Percentiles rank a stretch among this genome's conserved stretches.
Conservation (phyloP, 2,797 vertebrate genomes). For the Geotrypetes seraphini region DNA sequence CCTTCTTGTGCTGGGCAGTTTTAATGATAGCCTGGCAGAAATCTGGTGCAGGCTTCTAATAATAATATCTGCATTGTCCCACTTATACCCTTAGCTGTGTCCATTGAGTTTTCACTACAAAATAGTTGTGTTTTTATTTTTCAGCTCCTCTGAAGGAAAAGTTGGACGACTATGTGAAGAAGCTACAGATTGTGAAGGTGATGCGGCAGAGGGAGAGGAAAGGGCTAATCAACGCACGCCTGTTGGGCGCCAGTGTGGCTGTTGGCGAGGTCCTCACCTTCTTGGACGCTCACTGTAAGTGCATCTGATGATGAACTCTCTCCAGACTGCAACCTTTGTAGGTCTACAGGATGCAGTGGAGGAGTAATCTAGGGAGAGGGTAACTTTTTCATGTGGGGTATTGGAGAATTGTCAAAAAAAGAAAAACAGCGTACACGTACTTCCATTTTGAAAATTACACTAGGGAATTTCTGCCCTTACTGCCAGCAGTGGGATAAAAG, state of each 20-base stretch:
- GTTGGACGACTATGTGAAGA: conserved; percentile 67
- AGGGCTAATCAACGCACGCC: conserved; percentile 83
- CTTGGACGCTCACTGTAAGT: conserved; percentile 92
- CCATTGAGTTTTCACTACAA: too few species aligned
- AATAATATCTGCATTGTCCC: too few species aligned
- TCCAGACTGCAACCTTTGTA: not conserved
- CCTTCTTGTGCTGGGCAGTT: too few species aligned
- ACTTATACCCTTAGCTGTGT: too few species aligned
- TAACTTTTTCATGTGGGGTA: not conserved
- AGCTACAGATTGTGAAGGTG: conserved; percentile 77
- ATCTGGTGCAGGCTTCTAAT: too few species aligned
- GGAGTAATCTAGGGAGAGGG: not conserved
- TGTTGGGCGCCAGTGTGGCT: conserved; percentile 81
- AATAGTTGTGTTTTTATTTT: too few species aligned
- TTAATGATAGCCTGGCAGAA: too few species aligned
- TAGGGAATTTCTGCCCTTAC: too few species aligned
- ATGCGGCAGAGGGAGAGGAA: conserved; percentile 82
- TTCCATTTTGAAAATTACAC: too few species aligned
- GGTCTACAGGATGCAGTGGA: not conserved
- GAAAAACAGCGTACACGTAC: too few species aligned
- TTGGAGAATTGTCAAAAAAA: too few species aligned
- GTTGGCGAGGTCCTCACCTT: conserved; percentile 85
- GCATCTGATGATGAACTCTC: not conserved
- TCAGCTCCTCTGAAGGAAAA: conserved; percentile 71
- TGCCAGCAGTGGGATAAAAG: too few species aligned